These are phyloP conservation scores for Cottus gobio DNA, from an alignment of 2,113 vertebrate species.

Conservation along the genomic window DNA sequence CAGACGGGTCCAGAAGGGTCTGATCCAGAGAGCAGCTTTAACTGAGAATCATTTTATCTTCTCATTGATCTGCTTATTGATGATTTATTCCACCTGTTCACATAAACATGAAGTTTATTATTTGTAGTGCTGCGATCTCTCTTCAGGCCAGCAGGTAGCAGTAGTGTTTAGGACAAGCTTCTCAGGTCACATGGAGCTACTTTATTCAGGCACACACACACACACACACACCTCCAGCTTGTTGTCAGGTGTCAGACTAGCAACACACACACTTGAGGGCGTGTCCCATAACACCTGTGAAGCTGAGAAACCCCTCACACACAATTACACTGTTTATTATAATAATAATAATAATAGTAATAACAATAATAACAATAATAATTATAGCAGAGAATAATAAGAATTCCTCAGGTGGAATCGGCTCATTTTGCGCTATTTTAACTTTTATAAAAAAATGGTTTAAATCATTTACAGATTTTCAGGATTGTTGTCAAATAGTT, in stretches of 20 bases:
- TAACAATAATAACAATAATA: neutral
- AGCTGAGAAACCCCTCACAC: conserved; percentile 38
- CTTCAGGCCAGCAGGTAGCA: conserved; percentile 42
- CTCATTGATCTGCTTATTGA: too few relatives aligned
- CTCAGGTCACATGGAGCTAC: neutral
- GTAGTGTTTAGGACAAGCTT: conserved; percentile 8
- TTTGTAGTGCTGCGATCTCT: too few relatives aligned
- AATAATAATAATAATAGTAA: neutral
- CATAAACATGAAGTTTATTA: too few relatives aligned
- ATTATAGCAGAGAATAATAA: neutral
- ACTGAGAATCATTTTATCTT: too few relatives aligned
- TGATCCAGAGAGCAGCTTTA: too few relatives aligned
- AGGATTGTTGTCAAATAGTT: neutral
- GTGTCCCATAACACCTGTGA: conserved; percentile 55
- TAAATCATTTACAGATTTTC: neutral
- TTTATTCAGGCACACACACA: conserved; percentile 15
- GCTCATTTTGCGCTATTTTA: too few relatives aligned
- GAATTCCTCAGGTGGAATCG: too few relatives aligned
- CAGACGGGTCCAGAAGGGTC: too few relatives aligned
- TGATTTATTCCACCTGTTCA: too few relatives aligned
- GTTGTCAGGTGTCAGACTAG: conserved; percentile 56
- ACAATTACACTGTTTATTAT: neutral
- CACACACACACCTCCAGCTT: conserved; percentile 18
- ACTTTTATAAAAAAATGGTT: too few relatives aligned
- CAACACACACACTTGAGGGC: conserved; percentile 40